These are phyloP conservation scores for Drosophila falleni DNA, from an alignment of 2,888 invertebrate species.

Conservation along the genomic window DNA sequence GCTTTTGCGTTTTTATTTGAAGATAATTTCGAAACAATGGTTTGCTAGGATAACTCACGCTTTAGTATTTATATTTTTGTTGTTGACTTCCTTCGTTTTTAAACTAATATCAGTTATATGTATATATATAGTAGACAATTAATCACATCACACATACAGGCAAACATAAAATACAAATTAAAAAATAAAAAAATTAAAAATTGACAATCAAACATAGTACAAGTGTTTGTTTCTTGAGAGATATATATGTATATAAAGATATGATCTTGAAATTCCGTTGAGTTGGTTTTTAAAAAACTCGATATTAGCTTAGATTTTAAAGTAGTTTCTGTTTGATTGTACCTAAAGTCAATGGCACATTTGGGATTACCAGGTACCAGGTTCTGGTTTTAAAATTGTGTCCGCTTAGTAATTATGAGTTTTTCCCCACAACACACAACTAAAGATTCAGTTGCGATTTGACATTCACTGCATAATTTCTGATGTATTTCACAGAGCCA, in stretches of 20 bases:
- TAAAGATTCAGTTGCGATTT: neutral
- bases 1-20: constrained; percentile 39
- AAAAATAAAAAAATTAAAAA: constrained; percentile 37
- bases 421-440: constrained; percentile 1
- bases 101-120: constrained; percentile 72
- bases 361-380: constrained; percentile 35
- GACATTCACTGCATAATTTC: constrained; percentile 1
- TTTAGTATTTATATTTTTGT: constrained; percentile 26
- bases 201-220: constrained; percentile 63
- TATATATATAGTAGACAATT: constrained; percentile 62
- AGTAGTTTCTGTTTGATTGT: constrained; percentile 76
- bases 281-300: constrained; percentile 53
- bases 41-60: constrained; percentile 74
- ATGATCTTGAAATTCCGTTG: constrained; percentile 55
- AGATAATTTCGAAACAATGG: constrained; percentile 80
- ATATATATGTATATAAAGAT: constrained; percentile 35
- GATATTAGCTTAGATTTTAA: constrained; percentile 51
- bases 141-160: constrained; percentile 59
- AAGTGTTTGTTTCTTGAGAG: constrained; percentile 26
- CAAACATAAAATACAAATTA: constrained; percentile 44
- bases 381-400: constrained; percentile 45
- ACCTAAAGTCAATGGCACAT: constrained; percentile 60
- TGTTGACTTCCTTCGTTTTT: constrained; percentile 48
- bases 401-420: constrained; percentile 31
- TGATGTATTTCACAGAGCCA: constrained; percentile 17